phyloP scores from a whole-genome alignment of 1,140 invertebrate genomes.

The Steinernema feltiae region DNA sequence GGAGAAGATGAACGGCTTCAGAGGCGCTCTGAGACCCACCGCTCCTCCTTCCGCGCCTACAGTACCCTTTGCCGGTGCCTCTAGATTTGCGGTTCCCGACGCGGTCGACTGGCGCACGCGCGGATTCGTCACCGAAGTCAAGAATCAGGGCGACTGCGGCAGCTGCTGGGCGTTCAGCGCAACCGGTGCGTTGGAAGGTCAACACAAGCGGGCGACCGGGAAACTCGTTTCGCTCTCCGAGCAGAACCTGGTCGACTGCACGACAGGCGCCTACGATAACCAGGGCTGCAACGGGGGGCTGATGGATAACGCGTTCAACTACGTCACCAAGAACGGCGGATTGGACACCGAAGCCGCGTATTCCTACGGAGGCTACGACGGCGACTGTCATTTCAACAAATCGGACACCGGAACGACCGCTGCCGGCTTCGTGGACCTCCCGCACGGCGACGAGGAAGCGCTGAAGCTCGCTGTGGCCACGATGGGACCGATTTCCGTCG shows the following conservation, averaged over 20 bases:
- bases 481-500: no score
- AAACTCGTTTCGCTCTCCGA: constrained; percentile 80
- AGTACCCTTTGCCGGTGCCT: no score
- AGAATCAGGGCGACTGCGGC: constrained; percentile 83
- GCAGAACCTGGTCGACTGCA: constrained; percentile 65
- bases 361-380: constrained; percentile 72
- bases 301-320: constrained; percentile 81
- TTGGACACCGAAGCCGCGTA: constrained; percentile 87
- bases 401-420: constrained; percentile 72
- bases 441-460: constrained; percentile 66
- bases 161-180: no score
- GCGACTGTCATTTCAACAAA: constrained; percentile 68
- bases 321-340: constrained; percentile 76
- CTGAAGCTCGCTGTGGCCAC: no score
- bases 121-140: constrained; percentile 81
- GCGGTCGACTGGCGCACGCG: no score
- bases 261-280: constrained; percentile 76
- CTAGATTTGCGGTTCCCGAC: constrained; percentile 43
- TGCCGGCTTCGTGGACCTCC: constrained; percentile 72
- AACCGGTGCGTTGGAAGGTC: constrained; percentile 88
- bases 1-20: constrained; percentile 50
- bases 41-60: no score
- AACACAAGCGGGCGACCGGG: constrained; percentile 79
- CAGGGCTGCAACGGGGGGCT: constrained; percentile 89
- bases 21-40: constrained; percentile 42